A percentile compares a stretch with the other conserved stretches of the same genome.
phyloP scores from a whole-genome alignment of 2,888 invertebrate genomes.

The Euspilapteryx auroguttella region DNA sequence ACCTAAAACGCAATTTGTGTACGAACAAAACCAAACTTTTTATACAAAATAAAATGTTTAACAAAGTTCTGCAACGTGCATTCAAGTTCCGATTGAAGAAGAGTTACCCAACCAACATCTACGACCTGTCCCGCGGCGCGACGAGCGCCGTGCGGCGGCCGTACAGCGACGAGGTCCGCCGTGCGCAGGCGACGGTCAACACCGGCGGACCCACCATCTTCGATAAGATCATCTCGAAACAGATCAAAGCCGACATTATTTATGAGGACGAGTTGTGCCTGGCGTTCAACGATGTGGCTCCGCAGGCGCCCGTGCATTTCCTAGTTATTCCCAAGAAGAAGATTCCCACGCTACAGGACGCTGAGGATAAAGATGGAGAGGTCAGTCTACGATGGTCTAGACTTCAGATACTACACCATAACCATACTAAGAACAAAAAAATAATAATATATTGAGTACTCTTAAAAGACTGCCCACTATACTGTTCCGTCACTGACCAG shows the following conservation, averaged over 20 bases:
- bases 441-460: too few species aligned
- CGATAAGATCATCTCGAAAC: conserved; percentile 72
- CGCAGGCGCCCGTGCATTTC: conserved; percentile 84
- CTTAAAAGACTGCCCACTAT: too few species aligned
- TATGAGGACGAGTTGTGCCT: conserved; percentile 80
- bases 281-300: conserved; percentile 78
- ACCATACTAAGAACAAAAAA: too few species aligned
- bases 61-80: conserved; percentile 48
- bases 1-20: too few species aligned
- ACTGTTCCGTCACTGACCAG: too few species aligned
- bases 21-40: too few species aligned
- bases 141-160: conserved; percentile 35
- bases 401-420: too few species aligned
- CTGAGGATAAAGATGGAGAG: conserved; percentile 61
- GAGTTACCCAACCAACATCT: conserved; percentile 47
- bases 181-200: conserved; percentile 32
- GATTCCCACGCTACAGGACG: conserved; percentile 67
- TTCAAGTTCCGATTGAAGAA: conserved; percentile 43
- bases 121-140: conserved; percentile 40
- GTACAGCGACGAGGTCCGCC: conserved; percentile 43
- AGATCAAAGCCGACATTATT: conserved; percentile 79
- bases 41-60: conserved; percentile 42
- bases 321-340: conserved; percentile 79
- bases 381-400: too few species aligned
- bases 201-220: conserved; percentile 65